Conservation (phyloP, 2,888 invertebrate genomes). For the Lasioglossum leucozonium region DNA sequence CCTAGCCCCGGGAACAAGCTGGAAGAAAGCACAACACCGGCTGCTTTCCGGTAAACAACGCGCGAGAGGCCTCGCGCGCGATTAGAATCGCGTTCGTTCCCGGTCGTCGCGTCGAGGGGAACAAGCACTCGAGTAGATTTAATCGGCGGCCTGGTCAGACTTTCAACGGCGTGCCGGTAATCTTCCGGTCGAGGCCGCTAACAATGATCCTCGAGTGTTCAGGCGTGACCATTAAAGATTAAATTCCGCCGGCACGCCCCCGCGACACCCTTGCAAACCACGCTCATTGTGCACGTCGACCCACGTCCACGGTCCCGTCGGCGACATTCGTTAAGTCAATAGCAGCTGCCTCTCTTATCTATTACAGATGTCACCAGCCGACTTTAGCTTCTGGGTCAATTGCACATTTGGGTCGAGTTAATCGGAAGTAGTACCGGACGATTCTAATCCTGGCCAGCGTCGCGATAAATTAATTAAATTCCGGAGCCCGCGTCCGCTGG, state of each 20-base stretch:
- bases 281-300: conserved; percentile 42
- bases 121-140: not conserved
- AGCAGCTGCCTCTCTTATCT: conserved; percentile 69
- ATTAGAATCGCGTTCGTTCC: not conserved
- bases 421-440: conserved; percentile 55
- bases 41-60: not conserved
- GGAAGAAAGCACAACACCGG: not conserved
- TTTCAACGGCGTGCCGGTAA: conserved; percentile 11
- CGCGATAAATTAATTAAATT: conserved; percentile 56
- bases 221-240: conserved; percentile 31
- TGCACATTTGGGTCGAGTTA: conserved; percentile 67
- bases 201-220: conserved; percentile 31
- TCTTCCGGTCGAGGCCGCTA: not conserved
- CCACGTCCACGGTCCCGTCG: conserved; percentile 44
- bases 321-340: conserved; percentile 67
- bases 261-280: not conserved
- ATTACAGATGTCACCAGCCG: conserved; percentile 70
- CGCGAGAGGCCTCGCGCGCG: not conserved
- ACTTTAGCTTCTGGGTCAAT: conserved; percentile 67
- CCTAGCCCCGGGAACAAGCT: not conserved
- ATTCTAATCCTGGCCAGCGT: conserved; percentile 43
- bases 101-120: not conserved
- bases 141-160: not conserved
- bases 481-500: conserved; percentile 15
- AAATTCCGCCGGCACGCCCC: conserved; percentile 5